Base-by-base conservation (phyloP, 2,888 invertebrate species). In the Bursaphelenchus okinawaensis region DNA sequence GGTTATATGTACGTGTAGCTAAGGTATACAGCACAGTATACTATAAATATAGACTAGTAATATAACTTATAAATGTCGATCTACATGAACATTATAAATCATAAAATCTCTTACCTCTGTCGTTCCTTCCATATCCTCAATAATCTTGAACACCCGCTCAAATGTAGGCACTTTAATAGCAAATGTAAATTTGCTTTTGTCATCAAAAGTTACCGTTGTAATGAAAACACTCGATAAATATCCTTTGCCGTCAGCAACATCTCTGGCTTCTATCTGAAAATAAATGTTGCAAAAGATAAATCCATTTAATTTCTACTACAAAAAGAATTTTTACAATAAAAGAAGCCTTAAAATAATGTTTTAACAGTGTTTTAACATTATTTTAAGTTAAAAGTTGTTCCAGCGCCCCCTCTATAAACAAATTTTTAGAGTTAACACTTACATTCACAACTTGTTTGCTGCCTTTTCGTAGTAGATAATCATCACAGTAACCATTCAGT, bases 211-310 rank as follows among this genome's bases (percentile, higher is more conserved):
- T 9, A 59, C 61, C 8, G 24, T 61, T 16, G 23, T 23, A 6
- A 27, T 52, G 61, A 26, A 61, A n/a, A 61, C 61, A 1, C 24
- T 20, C n/a, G 61, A 61, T 26, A 61, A n/a, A 19, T 56, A 61
- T 12, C 61, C 61, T 28, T 61, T 61, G 4, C 61, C 61, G 4
- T 59, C 60, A 1, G 23, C 9, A 24, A 59, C 50, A 4, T 59
- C 60, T 16, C 20, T 3, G 26, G 60, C 60, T 4, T 23, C 27
- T 19, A 56, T 22, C 56, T 56, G 56, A 9, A 56, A 56, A 40
- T 1, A 1, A 40, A n/a, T n/a, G n/a, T n/a, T n/a, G n/a, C n/a
- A n/a, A n/a, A n/a, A n/a, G n/a, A n/a, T n/a, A n/a, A n/a, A n/a
- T n/a, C n/a, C n/a, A n/a, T n/a, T 40, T 40, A 40, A n/a, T 40